Conservation (phyloP, 1,140 invertebrate genomes). For the Caerostris extrusa region DNA sequence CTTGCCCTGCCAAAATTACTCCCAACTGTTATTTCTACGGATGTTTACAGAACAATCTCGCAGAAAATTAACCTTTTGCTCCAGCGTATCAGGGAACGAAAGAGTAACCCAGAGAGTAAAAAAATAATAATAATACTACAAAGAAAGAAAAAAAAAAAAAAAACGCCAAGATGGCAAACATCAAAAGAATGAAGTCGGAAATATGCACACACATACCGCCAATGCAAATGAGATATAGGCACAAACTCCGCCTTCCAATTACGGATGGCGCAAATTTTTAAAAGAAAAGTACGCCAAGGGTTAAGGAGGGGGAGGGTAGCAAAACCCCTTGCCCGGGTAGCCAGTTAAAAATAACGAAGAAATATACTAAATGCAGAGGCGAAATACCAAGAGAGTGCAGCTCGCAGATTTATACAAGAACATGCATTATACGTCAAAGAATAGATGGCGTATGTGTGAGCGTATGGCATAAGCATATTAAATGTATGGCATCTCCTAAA, state of each 20-base stretch:
- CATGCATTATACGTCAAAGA: conserved; percentile 1
- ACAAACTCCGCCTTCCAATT: conserved; percentile 63
- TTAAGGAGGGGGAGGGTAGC: background rate
- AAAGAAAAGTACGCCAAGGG: conserved; percentile 13
- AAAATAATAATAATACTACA: conserved; percentile 22
- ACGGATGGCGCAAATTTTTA: conserved; percentile 61
- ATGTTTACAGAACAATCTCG: conserved; percentile 68
- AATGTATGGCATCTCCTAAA: conserved; percentile 27
- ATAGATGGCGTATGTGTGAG: background rate
- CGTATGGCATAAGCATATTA: conserved; percentile 64
- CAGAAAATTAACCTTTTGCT: conserved; percentile 55
- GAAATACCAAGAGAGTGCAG: background rate
- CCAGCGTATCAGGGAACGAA: background rate
- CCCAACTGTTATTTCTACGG: conserved; percentile 9
- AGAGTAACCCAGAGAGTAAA: conserved; percentile 19
- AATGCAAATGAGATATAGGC: conserved; percentile 66
- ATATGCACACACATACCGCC: conserved; percentile 45
- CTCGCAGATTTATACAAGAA: conserved; percentile 25
- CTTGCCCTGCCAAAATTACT: conserved; percentile 18
- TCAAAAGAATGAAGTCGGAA: conserved; percentile 53
- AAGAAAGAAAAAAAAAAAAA: background rate
- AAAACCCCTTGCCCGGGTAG: background rate
- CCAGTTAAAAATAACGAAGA: conserved; percentile 74
- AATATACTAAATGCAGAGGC: conserved; percentile 38
- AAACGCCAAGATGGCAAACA: conserved; percentile 26